phyloP scores from a whole-genome alignment of 1,140 invertebrate genomes.

The Tribolium madens region DNA sequence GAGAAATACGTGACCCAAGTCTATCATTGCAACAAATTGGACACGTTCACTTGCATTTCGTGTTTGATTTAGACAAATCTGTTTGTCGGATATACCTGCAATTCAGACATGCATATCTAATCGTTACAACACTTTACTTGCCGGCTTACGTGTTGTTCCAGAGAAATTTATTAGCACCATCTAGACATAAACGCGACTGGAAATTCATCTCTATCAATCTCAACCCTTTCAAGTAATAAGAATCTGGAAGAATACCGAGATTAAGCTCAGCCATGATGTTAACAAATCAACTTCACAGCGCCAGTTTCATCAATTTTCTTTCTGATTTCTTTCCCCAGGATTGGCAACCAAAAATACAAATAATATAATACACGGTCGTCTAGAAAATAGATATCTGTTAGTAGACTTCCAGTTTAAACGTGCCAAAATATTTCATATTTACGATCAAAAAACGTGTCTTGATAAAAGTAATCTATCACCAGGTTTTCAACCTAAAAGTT shows the following conservation, averaged over 20 bases:
- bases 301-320: background rate
- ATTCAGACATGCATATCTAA: slow-evolving; percentile 34
- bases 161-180: slow-evolving; percentile 23
- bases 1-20: slow-evolving; percentile 41
- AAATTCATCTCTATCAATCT: slow-evolving; percentile 29
- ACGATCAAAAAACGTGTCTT: background rate
- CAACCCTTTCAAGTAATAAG: slow-evolving; percentile 22
- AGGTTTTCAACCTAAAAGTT: no score
- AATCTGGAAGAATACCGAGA: slow-evolving; percentile 18
- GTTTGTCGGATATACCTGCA: slow-evolving; percentile 39
- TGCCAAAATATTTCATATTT: background rate
- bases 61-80: slow-evolving; percentile 49
- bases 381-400: background rate
- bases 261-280: slow-evolving; percentile 12
- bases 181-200: slow-evolving; percentile 18
- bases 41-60: slow-evolving; percentile 45
- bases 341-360: background rate
- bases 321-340: background rate
- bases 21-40: slow-evolving; percentile 46
- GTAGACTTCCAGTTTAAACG: background rate
- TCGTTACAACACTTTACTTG: slow-evolving; percentile 20
- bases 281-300: slow-evolving; percentile 10
- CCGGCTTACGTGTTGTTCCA: slow-evolving; percentile 18
- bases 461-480: background rate
- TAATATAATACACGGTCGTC: background rate